Evolutionary conservation across 2,888 invertebrate genomes (phyloP).

Genomic region (Dione vanillae): DNA sequence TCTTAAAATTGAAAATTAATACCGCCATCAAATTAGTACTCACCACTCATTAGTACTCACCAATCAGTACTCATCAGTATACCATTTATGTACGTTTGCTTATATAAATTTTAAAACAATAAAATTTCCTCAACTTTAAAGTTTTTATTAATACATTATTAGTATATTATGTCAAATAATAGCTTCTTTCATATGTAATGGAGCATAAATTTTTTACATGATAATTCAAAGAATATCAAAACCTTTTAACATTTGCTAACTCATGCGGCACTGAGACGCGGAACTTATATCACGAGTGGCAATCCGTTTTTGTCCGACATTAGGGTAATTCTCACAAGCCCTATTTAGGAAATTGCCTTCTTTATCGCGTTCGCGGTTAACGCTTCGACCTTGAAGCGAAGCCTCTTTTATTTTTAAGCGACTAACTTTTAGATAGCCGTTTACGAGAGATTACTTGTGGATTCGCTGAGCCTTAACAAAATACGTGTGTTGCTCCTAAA

Average conservation of each 20-base stretch:
- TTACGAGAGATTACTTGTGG: constrained; percentile 21
- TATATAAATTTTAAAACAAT: too few species aligned
- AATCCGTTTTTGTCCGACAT: constrained; percentile 46
- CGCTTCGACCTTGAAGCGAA: constrained; percentile 31
- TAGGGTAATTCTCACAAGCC: constrained; percentile 45
- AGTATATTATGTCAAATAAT: too few species aligned
- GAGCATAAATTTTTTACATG: too few species aligned
- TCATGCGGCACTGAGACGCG: constrained; percentile 34
- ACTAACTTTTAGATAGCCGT: constrained; percentile 31
- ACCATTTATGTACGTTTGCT: too few species aligned
- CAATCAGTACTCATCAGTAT: too few species aligned
- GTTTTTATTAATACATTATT: too few species aligned
- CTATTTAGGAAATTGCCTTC: constrained; percentile 50
- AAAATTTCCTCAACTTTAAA: too few species aligned
- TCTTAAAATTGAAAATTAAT: too few species aligned
- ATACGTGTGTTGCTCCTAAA: constrained; percentile 3
- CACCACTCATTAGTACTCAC: too few species aligned
- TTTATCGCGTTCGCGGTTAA: constrained; percentile 44
- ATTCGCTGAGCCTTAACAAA: neutral
- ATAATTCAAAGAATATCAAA: constrained; percentile 34
- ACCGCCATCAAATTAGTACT: too few species aligned
- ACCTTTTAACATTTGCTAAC: constrained; percentile 42
- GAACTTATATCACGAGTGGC: constrained; percentile 39
- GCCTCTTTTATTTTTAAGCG: constrained; percentile 37
- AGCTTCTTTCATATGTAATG: too few species aligned